Evolutionary conservation across 53 echinoderm and acorn worm genomes (phyloP), one percentile per base, ranked within the genome.

Genomic region (Luidia sarsii): DNA sequence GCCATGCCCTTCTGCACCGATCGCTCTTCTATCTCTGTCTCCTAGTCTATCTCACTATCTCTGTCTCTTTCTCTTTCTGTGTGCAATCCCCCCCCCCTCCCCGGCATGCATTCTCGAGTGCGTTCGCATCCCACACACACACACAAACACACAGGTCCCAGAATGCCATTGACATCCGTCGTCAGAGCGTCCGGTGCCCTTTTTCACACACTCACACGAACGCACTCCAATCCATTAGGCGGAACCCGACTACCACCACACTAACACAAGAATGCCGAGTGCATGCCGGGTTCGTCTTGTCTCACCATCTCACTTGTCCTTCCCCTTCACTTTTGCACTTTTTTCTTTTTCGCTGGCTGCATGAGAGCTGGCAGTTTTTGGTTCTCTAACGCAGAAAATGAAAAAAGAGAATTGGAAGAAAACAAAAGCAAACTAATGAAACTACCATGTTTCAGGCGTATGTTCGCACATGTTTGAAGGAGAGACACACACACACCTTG

Each of bases 41-140:
- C n/a, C n/a, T n/a, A n/a, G n/a, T n/a, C n/a, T n/a, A n/a, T n/a
- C n/a, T n/a, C n/a, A n/a, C n/a, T n/a, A n/a, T n/a, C n/a, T n/a
- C n/a, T n/a, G n/a, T n/a, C n/a, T n/a, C n/a, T n/a, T n/a, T n/a
- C n/a, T n/a, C n/a, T 29, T 24, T 23, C 15, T 7, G 2, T 72
- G 34, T 13, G 14, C 22, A 32, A 4, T 11, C 20, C 33, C 50
- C 38, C 38, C 16, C 23, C 46, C 28, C 45, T n/a, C 33, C 70
- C 74, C 36, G 57, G 74, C 74, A 74, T 74, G 74, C 39, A 41
- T 57, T n/a, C n/a, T n/a, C n/a, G n/a, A n/a, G n/a, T 56, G 15
- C 39, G 25, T 57, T 73, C 56, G 56, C 30, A 16, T 55, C 74
- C 55, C 74, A 25, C 48, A 68, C 68, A 65, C 24, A 19, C 39